Evolutionary conservation across 1,140 invertebrate species (phyloP).

Genomic region (Ceratina australensis): DNA sequence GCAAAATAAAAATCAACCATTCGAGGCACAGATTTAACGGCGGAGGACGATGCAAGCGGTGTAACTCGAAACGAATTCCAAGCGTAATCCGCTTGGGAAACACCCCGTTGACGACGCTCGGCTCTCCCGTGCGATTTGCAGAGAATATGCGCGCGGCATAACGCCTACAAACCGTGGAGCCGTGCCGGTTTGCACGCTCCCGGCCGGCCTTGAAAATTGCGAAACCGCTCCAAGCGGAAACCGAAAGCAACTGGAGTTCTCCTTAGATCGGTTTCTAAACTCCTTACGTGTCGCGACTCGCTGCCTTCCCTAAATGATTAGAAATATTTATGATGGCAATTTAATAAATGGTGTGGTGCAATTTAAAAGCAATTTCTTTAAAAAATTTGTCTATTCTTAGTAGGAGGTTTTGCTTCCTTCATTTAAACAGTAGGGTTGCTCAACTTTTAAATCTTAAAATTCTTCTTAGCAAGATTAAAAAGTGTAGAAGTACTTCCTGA

Average conservation of each 20-base stretch:
- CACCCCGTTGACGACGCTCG: background rate
- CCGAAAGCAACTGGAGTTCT: slow-evolving; percentile 23
- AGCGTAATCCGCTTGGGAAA: slow-evolving; percentile 15
- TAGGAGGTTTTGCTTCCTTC: too few relatives aligned
- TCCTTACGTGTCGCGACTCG: background rate
- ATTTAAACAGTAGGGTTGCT: too few relatives aligned
- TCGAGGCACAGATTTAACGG: background rate
- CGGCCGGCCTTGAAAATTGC: slow-evolving; percentile 30
- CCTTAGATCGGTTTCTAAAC: slow-evolving; percentile 28
- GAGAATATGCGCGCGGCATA: slow-evolving; percentile 7
- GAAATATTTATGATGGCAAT: too few relatives aligned
- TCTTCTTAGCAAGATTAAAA: too few relatives aligned
- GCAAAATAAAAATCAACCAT: background rate
- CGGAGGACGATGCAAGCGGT: background rate
- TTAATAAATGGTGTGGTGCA: too few relatives aligned
- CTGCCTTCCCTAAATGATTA: background rate
- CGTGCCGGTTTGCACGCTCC: background rate
- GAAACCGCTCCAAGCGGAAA: slow-evolving; percentile 22
- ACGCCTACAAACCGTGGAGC: background rate
- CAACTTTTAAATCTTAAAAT: too few relatives aligned
- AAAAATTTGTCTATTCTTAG: too few relatives aligned
- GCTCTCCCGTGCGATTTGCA: background rate
- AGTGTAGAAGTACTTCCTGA: too few relatives aligned
- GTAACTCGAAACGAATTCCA: slow-evolving; percentile 10
- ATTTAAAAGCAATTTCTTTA: too few relatives aligned